A percentile compares a stretch with the other conserved stretches of the same genome.
These are phyloP conservation scores for Polyommatus iphigenia DNA, from an alignment of 2,888 invertebrate genomes.

Conservation along the genomic window DNA sequence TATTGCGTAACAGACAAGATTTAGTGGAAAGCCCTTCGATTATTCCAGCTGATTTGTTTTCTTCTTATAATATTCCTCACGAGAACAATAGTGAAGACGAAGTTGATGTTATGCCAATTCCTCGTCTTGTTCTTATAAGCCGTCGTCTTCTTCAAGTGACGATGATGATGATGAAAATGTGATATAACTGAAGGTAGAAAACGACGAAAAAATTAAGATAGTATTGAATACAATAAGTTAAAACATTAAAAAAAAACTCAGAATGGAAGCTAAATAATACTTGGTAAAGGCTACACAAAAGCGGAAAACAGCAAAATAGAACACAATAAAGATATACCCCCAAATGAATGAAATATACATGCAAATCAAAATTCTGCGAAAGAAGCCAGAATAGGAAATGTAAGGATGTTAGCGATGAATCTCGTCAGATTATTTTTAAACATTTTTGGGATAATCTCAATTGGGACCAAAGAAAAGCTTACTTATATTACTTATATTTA, in stretches of 20 bases:
- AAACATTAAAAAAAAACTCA: slow-evolving; percentile 25
- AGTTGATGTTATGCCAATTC: slow-evolving; percentile 24
- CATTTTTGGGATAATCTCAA: slow-evolving; percentile 30
- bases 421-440: slow-evolving; percentile 27
- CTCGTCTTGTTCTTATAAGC: slow-evolving; percentile 24
- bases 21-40: slow-evolving; percentile 25
- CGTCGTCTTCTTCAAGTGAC: slow-evolving; percentile 4
- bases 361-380: slow-evolving; percentile 15
- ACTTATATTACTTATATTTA: too few species aligned
- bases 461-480: too few species aligned
- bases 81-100: slow-evolving; percentile 26
- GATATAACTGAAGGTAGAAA: slow-evolving; percentile 31
- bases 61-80: slow-evolving; percentile 9
- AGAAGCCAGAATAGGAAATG: slow-evolving; percentile 28
- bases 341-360: not conserved
- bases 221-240: slow-evolving; percentile 14
- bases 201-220: slow-evolving; percentile 8
- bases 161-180: not conserved
- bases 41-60: slow-evolving; percentile 28
- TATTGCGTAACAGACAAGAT: slow-evolving; percentile 27
- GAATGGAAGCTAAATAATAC: slow-evolving; percentile 20
- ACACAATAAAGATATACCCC: slow-evolving; percentile 14
- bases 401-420: slow-evolving; percentile 26
- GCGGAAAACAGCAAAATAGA: not conserved
- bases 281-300: slow-evolving; percentile 11